A percentile compares a stretch with the other conserved stretches of the same genome.
Conservation (phyloP, 2,888 invertebrate genomes). For the Spisula solida region DNA sequence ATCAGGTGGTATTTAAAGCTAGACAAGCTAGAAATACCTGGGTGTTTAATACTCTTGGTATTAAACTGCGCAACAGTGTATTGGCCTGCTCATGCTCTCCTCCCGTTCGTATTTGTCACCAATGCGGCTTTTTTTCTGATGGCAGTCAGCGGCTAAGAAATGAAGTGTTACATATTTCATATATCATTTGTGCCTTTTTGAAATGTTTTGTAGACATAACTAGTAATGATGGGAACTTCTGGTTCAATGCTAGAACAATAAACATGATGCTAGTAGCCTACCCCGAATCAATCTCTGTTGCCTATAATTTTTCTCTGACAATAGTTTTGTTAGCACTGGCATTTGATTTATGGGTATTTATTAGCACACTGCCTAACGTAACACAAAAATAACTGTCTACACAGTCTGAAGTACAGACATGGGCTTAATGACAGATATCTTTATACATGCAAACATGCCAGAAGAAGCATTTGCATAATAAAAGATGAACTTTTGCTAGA, state of each 20-base stretch:
- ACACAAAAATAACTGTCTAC: too few species aligned
- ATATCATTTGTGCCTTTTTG: background rate
- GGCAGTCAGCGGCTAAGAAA: conserved; percentile 38
- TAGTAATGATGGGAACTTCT: conserved; percentile 17
- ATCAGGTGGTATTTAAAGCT: conserved; percentile 64
- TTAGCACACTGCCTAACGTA: too few species aligned
- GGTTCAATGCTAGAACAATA: background rate
- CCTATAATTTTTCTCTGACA: too few species aligned
- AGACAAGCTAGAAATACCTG: conserved; percentile 70
- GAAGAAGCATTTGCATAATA: too few species aligned
- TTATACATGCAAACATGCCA: too few species aligned
- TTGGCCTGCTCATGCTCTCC: conserved; percentile 21
- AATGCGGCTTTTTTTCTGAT: background rate
- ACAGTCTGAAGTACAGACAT: too few species aligned
- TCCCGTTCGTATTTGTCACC: background rate
- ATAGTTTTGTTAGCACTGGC: too few species aligned
- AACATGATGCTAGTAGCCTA: background rate
- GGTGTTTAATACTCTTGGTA: conserved; percentile 21
- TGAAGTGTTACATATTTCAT: conserved; percentile 40
- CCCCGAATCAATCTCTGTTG: too few species aligned
- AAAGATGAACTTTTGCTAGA: background rate
- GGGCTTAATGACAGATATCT: too few species aligned
- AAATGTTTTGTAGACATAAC: conserved; percentile 5
- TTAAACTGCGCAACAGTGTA: conserved; percentile 25
- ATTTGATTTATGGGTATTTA: too few species aligned